phyloP scores from a whole-genome alignment of 2,888 invertebrate species.

The Mystacides longicornis region DNA sequence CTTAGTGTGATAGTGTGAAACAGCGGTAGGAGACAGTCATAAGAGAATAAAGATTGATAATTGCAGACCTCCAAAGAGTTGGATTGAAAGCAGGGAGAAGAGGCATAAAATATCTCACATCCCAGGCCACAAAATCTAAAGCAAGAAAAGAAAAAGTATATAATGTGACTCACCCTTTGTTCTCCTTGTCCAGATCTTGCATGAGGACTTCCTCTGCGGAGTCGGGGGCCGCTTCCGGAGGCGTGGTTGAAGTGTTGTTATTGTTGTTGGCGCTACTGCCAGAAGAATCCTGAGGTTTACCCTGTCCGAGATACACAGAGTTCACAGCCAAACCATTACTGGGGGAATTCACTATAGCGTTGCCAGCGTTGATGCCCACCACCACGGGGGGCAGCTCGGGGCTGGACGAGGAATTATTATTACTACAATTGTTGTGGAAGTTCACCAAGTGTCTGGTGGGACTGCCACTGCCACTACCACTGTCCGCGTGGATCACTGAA shows the following conservation, averaged over 20 bases:
- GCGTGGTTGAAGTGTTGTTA: slow-evolving; percentile 11
- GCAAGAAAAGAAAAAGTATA: too few relatives aligned
- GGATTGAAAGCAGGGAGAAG: too few relatives aligned
- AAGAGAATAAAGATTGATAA: too few relatives aligned
- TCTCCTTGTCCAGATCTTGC: slow-evolving; percentile 21
- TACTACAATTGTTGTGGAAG: slow-evolving; percentile 16
- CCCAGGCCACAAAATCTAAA: too few relatives aligned
- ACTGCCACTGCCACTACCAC: slow-evolving; percentile 8
- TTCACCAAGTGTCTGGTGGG: slow-evolving; percentile 14
- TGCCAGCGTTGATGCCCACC: slow-evolving; percentile 20
- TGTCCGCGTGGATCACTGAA: not conserved
- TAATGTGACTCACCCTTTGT: slow-evolving; percentile 18
- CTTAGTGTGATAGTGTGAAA: too few relatives aligned
- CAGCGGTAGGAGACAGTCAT: too few relatives aligned
- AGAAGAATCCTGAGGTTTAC: slow-evolving; percentile 24
- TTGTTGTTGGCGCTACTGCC: too few relatives aligned
- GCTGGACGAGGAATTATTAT: slow-evolving; percentile 9
- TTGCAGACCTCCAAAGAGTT: too few relatives aligned
- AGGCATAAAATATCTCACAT: too few relatives aligned
- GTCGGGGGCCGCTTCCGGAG: slow-evolving; percentile 7
- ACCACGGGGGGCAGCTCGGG: slow-evolving; percentile 17
- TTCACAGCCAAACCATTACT: slow-evolving; percentile 18
- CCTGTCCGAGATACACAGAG: slow-evolving; percentile 25
- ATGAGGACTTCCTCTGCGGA: slow-evolving; percentile 6
- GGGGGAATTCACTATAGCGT: slow-evolving; percentile 17